Conservation (phyloP, 2,113 vertebrate species). For the Lepisosteus osseus region DNA sequence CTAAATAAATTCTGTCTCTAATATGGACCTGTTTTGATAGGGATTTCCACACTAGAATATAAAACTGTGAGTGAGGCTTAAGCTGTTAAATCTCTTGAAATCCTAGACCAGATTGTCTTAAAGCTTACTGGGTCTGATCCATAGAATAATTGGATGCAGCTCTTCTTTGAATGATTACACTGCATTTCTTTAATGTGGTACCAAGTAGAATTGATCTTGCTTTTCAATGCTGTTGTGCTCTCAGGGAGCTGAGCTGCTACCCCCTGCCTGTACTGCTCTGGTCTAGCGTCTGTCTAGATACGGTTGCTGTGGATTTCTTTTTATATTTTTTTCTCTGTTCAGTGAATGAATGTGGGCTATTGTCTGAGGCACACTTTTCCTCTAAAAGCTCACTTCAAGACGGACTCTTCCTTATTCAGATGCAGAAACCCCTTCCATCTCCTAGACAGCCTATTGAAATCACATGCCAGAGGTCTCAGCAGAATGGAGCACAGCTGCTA, state of each 20-base stretch:
- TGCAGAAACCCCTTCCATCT: slow-evolving; percentile 70
- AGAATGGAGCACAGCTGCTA: slow-evolving; percentile 76
- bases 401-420: slow-evolving; percentile 71
- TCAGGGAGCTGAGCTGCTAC: slow-evolving; percentile 43
- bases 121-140: slow-evolving; percentile 40
- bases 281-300: slow-evolving; percentile 38
- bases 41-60: slow-evolving; percentile 52
- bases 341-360: slow-evolving; percentile 75
- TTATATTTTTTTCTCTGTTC: slow-evolving; percentile 31
- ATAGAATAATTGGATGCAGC: slow-evolving; percentile 58
- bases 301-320: slow-evolving; percentile 36
- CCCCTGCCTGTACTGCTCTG: slow-evolving; percentile 21
- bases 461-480: slow-evolving; percentile 76
- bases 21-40: slow-evolving; percentile 22
- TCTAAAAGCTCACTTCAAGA: slow-evolving; percentile 67
- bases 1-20: not conserved
- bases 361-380: slow-evolving; percentile 82
- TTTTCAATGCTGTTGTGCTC: slow-evolving; percentile 58
- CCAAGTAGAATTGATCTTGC: slow-evolving; percentile 55
- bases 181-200: slow-evolving; percentile 26
- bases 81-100: slow-evolving; percentile 59
- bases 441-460: slow-evolving; percentile 68
- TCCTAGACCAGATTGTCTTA: slow-evolving; percentile 47
- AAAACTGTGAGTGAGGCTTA: slow-evolving; percentile 58
- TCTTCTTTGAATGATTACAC: slow-evolving; percentile 34